Evolutionary conservation across 2,888 invertebrate genomes (phyloP).

Genomic region (Hartigia nigra): DNA sequence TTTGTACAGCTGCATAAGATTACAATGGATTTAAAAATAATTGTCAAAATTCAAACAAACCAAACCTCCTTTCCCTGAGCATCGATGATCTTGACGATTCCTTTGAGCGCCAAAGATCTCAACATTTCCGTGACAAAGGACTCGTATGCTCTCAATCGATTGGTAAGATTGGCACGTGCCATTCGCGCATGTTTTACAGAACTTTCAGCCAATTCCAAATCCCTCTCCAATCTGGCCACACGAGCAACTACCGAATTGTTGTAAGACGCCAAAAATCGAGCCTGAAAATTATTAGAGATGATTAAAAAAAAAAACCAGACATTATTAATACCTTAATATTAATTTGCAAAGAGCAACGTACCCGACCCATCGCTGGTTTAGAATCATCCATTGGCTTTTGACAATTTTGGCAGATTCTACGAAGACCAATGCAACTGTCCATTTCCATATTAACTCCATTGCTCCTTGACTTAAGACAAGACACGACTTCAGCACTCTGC

Average conservation of each 20-base stretch:
- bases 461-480: not conserved
- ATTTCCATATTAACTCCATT: not conserved
- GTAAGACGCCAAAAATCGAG: conserved; percentile 30
- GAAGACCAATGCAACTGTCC: not conserved
- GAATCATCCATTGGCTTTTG: conserved; percentile 18
- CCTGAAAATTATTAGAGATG: conserved; percentile 18
- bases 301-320: not conserved
- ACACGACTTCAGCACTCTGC: not conserved
- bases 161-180: conserved; percentile 24
- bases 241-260: conserved; percentile 31
- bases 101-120: conserved; percentile 23
- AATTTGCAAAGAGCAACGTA: conserved; percentile 22
- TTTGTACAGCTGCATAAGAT: not conserved
- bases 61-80: conserved; percentile 29
- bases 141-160: conserved; percentile 31
- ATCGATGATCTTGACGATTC: conserved; percentile 31
- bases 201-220: conserved; percentile 30
- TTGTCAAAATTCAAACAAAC: not conserved
- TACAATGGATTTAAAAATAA: too few species aligned
- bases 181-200: conserved; percentile 25
- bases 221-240: conserved; percentile 31
- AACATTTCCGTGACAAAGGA: conserved; percentile 34
- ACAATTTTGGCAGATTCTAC: conserved; percentile 21
- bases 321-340: not conserved
- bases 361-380: conserved; percentile 11